Evolutionary conservation across 2,797 vertebrate genomes (phyloP).

Genomic region (Tenualosa ilisha): DNA sequence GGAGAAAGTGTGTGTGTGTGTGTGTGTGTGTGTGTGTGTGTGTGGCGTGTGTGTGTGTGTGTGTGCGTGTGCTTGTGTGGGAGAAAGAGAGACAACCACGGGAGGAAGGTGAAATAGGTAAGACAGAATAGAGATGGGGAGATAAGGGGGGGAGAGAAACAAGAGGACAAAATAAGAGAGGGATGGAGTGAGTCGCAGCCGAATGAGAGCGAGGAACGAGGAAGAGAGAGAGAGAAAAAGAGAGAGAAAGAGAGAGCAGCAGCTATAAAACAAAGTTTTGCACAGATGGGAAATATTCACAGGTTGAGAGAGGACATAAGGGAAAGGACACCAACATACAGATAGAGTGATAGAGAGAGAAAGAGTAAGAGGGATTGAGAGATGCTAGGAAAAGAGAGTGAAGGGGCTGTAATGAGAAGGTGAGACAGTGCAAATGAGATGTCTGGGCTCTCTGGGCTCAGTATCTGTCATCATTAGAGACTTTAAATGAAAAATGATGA

Average conservation of each 20-base stretch:
- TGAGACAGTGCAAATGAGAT: not conserved
- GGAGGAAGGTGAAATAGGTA: slow-evolving; percentile 15
- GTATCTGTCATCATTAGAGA: slow-evolving; percentile 50
- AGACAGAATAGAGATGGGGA: slow-evolving; percentile 26
- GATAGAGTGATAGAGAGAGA: not conserved
- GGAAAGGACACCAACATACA: not conserved
- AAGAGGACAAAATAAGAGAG: slow-evolving; percentile 3
- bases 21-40: not conserved
- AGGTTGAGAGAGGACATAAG: not conserved
- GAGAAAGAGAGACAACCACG: not conserved
- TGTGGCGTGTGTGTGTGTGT: slow-evolving; percentile 13
- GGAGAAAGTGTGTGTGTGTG: slow-evolving; percentile 16
- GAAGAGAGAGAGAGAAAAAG: slow-evolving; percentile 16
- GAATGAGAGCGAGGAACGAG: not conserved
- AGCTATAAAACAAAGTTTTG: not conserved
- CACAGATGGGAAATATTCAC: not conserved
- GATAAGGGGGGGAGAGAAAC: slow-evolving; percentile 21
- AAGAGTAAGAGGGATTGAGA: slow-evolving; percentile 23
- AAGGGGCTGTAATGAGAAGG: not conserved
- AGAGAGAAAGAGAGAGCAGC: not conserved
- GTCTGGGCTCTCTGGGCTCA: slow-evolving; percentile 21
- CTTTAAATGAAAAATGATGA: slow-evolving; percentile 49
- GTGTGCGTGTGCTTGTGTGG: not conserved
- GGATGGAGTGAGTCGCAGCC: not conserved
- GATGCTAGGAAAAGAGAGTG: not conserved